Base-by-base conservation (phyloP, 2,113 vertebrate species). In the Oreochromis spilurus region DNA sequence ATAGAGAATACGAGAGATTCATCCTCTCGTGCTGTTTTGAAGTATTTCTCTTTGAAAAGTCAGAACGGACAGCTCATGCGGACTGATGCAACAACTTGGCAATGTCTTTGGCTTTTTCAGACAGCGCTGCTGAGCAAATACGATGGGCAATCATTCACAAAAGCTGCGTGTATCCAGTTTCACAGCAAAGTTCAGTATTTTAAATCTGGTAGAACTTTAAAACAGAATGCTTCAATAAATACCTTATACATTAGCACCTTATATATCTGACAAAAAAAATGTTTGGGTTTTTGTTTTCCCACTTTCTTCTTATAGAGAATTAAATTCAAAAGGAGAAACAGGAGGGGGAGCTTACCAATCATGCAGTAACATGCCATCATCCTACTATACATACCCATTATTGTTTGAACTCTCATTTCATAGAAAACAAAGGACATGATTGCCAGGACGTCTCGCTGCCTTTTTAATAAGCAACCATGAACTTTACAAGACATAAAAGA, bases 41-140 rank as follows among this genome's bases (percentile, higher is more conserved):
- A 90, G 87, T 84, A 79, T 53, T 57, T 90, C 87, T 67, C 85
- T 94, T 93, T 93, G 88, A 94, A 89, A 93, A 93, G 77, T 88
- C 90, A 84, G 90, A 92, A 89, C 77, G 91, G 90, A 94, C 88
- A 85, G 90, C 86, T 92, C 88, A 82, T n/a, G 86, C 85, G 29
- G 89, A 90, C 88, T 94, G 94, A 95, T 92, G 95, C 89, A 95
- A 95, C 86, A 83, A 86, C 88, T 62, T 53, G 65, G 93, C 95
- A 94, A 95, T 57, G 83, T 86, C 83, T 92, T 90, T 50, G 14
- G 78, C 88, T 89, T 85, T 77, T 84, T 89, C 53, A 86, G 81
- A 88, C 70, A 67, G 80, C 3, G 36, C 84, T 82, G 77, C 83
- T 75, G 87, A 90, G 91, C 79, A 87, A 92, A 90, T 89, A 87